Evolutionary conservation across 2,888 invertebrate species (phyloP).

Genomic region (Drosophila paramelanica): DNA sequence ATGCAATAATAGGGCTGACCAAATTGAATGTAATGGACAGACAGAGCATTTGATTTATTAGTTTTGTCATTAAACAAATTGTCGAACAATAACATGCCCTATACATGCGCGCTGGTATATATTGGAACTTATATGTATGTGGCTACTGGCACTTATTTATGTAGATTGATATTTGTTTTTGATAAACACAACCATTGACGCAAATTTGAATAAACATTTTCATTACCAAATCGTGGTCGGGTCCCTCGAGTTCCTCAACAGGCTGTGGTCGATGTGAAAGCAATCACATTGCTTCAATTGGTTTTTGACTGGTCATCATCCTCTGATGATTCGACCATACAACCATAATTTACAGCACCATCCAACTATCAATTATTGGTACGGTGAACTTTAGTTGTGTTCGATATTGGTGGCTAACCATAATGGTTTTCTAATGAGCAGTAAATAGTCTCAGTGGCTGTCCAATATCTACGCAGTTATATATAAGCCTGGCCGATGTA

Average conservation of each 20-base stretch:
- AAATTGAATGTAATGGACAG: slow-evolving; percentile 54
- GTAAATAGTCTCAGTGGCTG: background rate
- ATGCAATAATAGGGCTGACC: slow-evolving; percentile 1
- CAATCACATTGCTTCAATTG: slow-evolving; percentile 73
- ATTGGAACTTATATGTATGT: slow-evolving; percentile 1
- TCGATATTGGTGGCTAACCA: slow-evolving; percentile 7
- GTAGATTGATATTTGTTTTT: slow-evolving; percentile 73
- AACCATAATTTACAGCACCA: slow-evolving; percentile 48
- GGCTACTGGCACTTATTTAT: slow-evolving; percentile 50
- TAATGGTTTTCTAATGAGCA: slow-evolving; percentile 22
- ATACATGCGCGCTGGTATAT: slow-evolving; percentile 4
- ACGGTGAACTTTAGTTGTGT: slow-evolving; percentile 7
- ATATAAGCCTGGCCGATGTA: background rate
- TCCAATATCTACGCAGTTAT: background rate
- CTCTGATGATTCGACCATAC: slow-evolving; percentile 8
- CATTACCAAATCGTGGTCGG: slow-evolving; percentile 71
- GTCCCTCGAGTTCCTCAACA: slow-evolving; percentile 51
- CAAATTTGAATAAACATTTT: slow-evolving; percentile 80
- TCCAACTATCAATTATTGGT: slow-evolving; percentile 33
- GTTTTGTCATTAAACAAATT: slow-evolving; percentile 78
- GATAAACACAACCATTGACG: slow-evolving; percentile 78
- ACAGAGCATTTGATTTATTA: slow-evolving; percentile 73
- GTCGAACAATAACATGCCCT: slow-evolving; percentile 58
- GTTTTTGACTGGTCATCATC: slow-evolving; percentile 45
- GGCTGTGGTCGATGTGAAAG: slow-evolving; percentile 20